Base-by-base conservation (phyloP, 2,113 vertebrate genomes). In the Nerophis lumbriciformis region DNA sequence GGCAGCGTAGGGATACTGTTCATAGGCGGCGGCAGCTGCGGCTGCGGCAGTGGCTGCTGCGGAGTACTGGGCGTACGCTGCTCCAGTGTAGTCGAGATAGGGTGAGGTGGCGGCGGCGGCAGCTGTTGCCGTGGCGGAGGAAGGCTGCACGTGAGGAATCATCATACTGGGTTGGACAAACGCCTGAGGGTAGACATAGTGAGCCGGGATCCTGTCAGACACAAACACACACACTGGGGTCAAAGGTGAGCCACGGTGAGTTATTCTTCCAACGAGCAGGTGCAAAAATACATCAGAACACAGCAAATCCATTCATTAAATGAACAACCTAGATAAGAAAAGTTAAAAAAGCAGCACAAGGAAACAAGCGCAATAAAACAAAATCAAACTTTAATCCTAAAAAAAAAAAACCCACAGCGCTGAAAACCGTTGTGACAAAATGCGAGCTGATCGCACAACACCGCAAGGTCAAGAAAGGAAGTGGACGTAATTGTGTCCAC, bases 131-230 rank as follows among this genome's bases (percentile, higher is more conserved):
- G 94, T 87, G 6, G 94, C 90, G 1, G 93, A 86, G 0, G 94
- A 89, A 0, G 91, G 91, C 67, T 96, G 94, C 0, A 97, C 92
- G 8, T 96, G 94, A 4, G 94, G 94, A 59, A 98, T 97, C 71
- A 97, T 89, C 83, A 98, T 81, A 61, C 96, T 95, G 5, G 96
- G 96, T 79, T 97, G 96, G 75, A 98, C 90, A 47, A 95, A 97
- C 67, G 94, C 94, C 90, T 97, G 96, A 56, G 95, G 96, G 80
- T 98, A 98, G 75, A 98, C 92, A 58, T 98, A 98, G 85, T 98
- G 96, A 71, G 96, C 93, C 15, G 96, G 94, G 63, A 98, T 94
- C 92, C 96, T 98, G 93, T 84, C 66, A 90, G 72, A 81, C 59
- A 82, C 42, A 85, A 71, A 80, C 49, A 75, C 48, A 75, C 48